These are phyloP conservation scores for Crambe crambe DNA, from an alignment of 37 sponge, comb jelly and placozoan genomes.

Conservation along the genomic window DNA sequence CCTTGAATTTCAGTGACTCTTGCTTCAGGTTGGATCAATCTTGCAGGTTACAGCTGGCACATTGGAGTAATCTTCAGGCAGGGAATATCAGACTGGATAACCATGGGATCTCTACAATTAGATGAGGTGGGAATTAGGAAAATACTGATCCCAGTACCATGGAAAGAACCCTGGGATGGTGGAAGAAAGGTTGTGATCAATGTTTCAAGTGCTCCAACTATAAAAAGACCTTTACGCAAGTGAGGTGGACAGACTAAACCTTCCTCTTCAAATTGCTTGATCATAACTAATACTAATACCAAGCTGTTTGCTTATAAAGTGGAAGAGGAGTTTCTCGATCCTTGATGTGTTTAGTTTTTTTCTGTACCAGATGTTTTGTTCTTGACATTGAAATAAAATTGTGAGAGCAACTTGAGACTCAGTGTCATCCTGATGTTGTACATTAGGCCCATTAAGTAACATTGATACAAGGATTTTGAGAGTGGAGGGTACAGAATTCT, in stretches of 20 bases:
- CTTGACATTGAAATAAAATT: neutral
- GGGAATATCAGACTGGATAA: neutral
- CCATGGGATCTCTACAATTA: neutral
- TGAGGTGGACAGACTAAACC: neutral
- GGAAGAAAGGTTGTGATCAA: neutral
- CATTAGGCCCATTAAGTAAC: neutral
- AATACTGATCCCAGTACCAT: too few relatives aligned
- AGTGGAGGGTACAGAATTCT: neutral
- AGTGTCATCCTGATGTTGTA: neutral
- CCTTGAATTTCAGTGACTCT: too few relatives aligned
- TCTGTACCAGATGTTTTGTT: neutral
- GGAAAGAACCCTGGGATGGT: neutral
- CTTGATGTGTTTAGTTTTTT: neutral
- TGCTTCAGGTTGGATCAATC: too few relatives aligned
- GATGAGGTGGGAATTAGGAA: neutral
- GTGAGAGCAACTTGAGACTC: neutral
- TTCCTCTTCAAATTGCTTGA: neutral
- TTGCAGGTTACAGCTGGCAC: too few relatives aligned
- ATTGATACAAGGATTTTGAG: neutral
- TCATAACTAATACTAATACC: neutral
- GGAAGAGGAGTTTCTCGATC: neutral
- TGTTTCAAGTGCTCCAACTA: neutral
- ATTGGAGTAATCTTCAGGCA: too few relatives aligned
- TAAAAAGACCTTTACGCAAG: neutral
- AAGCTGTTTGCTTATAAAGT: neutral